These are phyloP conservation scores for Eumaeus atala DNA, from an alignment of 1,140 invertebrate genomes.

Conservation along the genomic window DNA sequence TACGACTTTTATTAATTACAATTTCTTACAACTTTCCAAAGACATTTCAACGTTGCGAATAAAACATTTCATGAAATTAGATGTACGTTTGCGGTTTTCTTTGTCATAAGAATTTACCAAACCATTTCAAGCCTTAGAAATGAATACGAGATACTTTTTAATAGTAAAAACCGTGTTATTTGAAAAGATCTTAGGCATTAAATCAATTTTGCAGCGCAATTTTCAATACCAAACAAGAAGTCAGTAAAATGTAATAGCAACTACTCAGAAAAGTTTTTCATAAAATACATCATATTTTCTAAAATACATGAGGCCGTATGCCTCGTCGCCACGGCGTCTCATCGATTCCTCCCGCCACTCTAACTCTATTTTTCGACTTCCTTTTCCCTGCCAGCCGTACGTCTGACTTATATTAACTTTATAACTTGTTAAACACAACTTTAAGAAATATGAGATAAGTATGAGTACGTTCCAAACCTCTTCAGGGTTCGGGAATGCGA, in stretches of 20 bases:
- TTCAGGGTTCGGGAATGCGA: conserved; percentile 22
- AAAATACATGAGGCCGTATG: conserved; percentile 32
- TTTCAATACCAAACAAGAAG: conserved; percentile 27
- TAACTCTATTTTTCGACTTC: conserved; percentile 53
- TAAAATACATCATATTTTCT: too few relatives aligned
- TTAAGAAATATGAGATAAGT: conserved; percentile 52
- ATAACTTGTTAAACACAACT: conserved; percentile 59
- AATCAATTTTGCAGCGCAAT: conserved; percentile 20
- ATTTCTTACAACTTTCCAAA: too few relatives aligned
- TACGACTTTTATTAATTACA: too few relatives aligned
- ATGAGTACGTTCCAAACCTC: conserved; percentile 15
- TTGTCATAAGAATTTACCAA: too few relatives aligned
- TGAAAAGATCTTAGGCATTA: conserved; percentile 16
- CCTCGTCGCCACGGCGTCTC: conserved; percentile 35
- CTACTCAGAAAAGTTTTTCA: conserved; percentile 28
- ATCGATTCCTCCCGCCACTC: conserved; percentile 39
- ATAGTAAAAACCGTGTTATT: conserved; percentile 19
- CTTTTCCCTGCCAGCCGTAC: conserved; percentile 34
- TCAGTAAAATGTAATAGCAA: conserved; percentile 28
- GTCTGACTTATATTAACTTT: conserved; percentile 57
- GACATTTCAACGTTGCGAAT: too few relatives aligned
- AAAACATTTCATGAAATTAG: too few relatives aligned
- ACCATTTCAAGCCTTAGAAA: neutral
- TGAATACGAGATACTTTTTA: neutral
- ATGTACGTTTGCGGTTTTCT: too few relatives aligned